These are phyloP conservation scores for Teinopalpus imperialis DNA, from an alignment of 2,888 invertebrate genomes.

Conservation along the genomic window DNA sequence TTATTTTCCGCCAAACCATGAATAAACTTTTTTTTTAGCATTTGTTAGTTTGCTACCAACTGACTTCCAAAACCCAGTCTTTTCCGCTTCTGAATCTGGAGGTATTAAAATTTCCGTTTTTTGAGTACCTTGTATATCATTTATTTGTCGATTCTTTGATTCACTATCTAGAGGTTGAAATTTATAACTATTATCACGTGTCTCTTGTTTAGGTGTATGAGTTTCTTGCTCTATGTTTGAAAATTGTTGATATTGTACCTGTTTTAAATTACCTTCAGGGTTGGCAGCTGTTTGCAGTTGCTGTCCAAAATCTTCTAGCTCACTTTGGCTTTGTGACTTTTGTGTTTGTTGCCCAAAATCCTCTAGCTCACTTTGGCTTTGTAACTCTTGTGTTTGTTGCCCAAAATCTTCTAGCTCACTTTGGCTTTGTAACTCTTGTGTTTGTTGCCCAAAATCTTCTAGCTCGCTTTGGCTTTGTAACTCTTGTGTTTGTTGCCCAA, in stretches of 20 bases:
- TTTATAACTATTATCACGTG: neutral
- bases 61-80: slow-evolving; percentile 80
- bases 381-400: no score
- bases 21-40: slow-evolving; percentile 76
- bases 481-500: neutral
- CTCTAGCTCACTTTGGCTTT: no score
- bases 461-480: no score
- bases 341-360: no score
- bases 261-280: slow-evolving; percentile 29
- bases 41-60: slow-evolving; percentile 75
- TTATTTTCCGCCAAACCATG: no score
- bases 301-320: no score
- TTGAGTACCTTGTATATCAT: slow-evolving; percentile 10
- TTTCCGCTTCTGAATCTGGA: slow-evolving; percentile 47
- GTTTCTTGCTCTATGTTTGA: slow-evolving; percentile 25
- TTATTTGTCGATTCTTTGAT: slow-evolving; percentile 1
- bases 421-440: slow-evolving; percentile 25
- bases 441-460: slow-evolving; percentile 33
- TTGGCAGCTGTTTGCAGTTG: slow-evolving; percentile 31
- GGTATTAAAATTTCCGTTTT: slow-evolving; percentile 30
- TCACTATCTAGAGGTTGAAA: neutral
- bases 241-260: slow-evolving; percentile 29
- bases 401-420: slow-evolving; percentile 24
- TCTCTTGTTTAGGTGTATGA: neutral
- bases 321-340: no score